Conservation (phyloP, 2,113 vertebrate species). For the Osmerus eperlanus region DNA sequence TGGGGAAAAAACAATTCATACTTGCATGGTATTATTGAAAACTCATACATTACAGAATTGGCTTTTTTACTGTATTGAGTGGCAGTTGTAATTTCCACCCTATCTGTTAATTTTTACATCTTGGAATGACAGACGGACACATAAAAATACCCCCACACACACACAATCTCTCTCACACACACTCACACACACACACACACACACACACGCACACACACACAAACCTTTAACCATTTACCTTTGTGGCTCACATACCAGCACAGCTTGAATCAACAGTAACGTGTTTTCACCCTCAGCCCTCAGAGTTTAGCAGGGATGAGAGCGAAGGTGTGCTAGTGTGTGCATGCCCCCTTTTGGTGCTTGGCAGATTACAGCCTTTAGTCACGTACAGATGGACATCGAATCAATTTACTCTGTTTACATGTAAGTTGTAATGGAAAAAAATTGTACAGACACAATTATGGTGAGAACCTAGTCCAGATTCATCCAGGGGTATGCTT, state of each 20-base stretch:
- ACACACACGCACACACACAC: background rate
- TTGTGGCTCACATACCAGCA: too few species aligned
- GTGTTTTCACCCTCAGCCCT: background rate
- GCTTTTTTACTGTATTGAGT: conserved; percentile 7
- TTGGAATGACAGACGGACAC: background rate
- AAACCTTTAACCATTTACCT: background rate
- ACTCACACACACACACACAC: too few species aligned
- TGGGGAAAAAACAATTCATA: background rate
- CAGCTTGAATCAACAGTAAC: background rate
- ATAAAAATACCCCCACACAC: background rate
- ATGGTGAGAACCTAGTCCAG: too few species aligned
- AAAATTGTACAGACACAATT: too few species aligned
- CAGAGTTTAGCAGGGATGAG: conserved; percentile 3
- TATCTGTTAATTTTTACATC: background rate
- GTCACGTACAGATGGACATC: background rate
- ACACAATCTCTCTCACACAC: background rate
- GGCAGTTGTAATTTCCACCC: conserved; percentile 52
- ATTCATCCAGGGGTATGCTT: too few species aligned
- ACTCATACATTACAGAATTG: conserved; percentile 16
- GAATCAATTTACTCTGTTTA: background rate
- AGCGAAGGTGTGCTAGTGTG: conserved; percentile 26
- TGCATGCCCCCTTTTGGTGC: conserved; percentile 67
- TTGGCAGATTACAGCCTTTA: conserved; percentile 4
- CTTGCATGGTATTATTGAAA: conserved; percentile 9
- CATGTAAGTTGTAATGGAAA: background rate